These are phyloP conservation scores for Amphipyra tragopoginis DNA, from an alignment of 2,888 invertebrate genomes.

Conservation along the genomic window DNA sequence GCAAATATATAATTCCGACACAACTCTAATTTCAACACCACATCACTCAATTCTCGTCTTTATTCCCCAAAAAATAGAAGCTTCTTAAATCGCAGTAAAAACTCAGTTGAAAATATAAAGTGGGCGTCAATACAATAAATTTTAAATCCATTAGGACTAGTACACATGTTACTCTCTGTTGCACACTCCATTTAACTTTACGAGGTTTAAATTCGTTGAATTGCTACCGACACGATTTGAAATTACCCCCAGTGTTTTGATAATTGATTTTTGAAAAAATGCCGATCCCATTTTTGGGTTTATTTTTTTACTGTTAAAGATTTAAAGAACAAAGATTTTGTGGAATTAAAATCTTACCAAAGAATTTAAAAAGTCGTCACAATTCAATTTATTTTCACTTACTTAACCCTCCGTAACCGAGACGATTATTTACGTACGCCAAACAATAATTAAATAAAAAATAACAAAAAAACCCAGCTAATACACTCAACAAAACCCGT, in stretches of 20 bases:
- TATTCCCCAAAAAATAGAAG: conserved; percentile 33
- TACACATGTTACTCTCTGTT: conserved; percentile 86
- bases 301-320: background rate
- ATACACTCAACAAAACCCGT: conserved; percentile 68
- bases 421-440: background rate
- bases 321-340: too few relatives aligned
- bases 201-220: conserved; percentile 87
- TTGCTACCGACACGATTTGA: conserved; percentile 79
- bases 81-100: background rate
- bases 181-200: conserved; percentile 88
- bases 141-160: conserved; percentile 88
- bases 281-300: background rate
- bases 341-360: too few relatives aligned
- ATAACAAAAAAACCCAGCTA: conserved; percentile 50
- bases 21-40: background rate
- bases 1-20: conserved; percentile 37
- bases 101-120: conserved; percentile 64
- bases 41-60: conserved; percentile 4
- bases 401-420: conserved; percentile 10
- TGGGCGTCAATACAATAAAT: conserved; percentile 86
- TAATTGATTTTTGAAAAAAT: conserved; percentile 48
- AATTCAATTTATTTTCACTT: background rate
- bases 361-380: too few relatives aligned
- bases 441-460: conserved; percentile 40
- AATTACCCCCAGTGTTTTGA: conserved; percentile 59